Conservation (phyloP, 2,888 invertebrate genomes). For the Achlya flavicornis region DNA sequence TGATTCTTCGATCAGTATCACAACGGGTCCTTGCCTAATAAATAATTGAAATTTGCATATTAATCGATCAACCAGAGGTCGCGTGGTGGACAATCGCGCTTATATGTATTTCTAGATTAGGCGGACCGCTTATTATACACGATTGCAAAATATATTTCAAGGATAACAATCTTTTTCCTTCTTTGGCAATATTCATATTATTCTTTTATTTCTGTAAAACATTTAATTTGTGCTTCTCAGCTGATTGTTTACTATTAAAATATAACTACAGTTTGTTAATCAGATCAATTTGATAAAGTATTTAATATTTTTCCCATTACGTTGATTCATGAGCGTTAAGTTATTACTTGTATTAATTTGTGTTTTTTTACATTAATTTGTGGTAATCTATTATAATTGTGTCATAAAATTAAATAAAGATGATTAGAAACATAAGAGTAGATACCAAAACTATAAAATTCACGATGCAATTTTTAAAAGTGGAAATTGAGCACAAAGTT, state of each 20-base stretch:
- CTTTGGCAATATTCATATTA: conserved; percentile 31
- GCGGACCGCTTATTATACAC: conserved; percentile 41
- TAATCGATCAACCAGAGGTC: conserved; percentile 71
- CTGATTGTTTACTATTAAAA: neutral
- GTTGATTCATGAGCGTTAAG: too few relatives aligned
- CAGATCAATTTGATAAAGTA: neutral
- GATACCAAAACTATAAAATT: too few relatives aligned
- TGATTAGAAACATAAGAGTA: too few relatives aligned
- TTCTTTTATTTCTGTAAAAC: conserved; percentile 17
- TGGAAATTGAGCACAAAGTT: too few relatives aligned
- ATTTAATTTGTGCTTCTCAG: conserved; percentile 7
- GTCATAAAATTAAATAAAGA: too few relatives aligned
- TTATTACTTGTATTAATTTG: too few relatives aligned
- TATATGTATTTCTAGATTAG: conserved; percentile 62
- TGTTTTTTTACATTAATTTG: too few relatives aligned
- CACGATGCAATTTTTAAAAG: too few relatives aligned
- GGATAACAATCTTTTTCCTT: conserved; percentile 49
- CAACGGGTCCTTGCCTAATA: conserved; percentile 50
- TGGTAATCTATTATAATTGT: too few relatives aligned
- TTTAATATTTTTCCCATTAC: neutral
- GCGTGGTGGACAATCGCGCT: conserved; percentile 58
- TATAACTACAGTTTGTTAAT: neutral
- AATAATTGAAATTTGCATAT: conserved; percentile 70
- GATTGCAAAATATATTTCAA: conserved; percentile 62
- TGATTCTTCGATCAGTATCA: conserved; percentile 41